A percentile compares a stretch with the other conserved stretches of the same genome.
These are phyloP conservation scores for Gasteruption jaculator DNA, from an alignment of 2,888 invertebrate species.

Conservation along the genomic window DNA sequence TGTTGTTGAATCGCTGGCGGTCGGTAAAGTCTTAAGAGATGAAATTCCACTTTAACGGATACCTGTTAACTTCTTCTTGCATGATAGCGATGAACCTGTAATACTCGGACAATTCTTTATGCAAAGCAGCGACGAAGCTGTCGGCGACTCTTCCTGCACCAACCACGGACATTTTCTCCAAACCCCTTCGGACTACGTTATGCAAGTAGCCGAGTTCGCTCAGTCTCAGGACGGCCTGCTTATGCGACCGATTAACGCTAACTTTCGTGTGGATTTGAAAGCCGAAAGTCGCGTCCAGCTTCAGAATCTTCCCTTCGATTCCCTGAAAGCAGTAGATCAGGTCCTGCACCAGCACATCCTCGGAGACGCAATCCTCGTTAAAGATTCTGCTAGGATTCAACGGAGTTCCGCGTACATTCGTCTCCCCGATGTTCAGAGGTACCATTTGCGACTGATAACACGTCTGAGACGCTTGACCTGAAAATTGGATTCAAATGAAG, in stretches of 20 bases:
- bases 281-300: constrained; percentile 62
- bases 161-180: constrained; percentile 64
- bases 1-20: too few species aligned
- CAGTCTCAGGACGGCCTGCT: constrained; percentile 67
- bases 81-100: constrained; percentile 83
- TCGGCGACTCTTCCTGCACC: constrained; percentile 74
- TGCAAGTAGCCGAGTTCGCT: constrained; percentile 85
- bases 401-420: constrained; percentile 26
- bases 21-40: too few species aligned
- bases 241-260: constrained; percentile 55
- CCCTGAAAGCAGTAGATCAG: constrained; percentile 85
- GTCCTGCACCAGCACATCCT: constrained; percentile 65
- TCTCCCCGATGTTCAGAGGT: constrained; percentile 32
- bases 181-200: constrained; percentile 74
- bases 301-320: constrained; percentile 73
- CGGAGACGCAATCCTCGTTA: constrained; percentile 48
- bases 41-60: too few species aligned
- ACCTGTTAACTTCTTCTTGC: constrained; percentile 72
- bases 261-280: constrained; percentile 60
- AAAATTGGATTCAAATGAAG: too few species aligned
- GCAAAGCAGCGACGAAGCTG: constrained; percentile 79
- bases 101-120: constrained; percentile 81
- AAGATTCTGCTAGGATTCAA: constrained; percentile 31
- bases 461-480: constrained; percentile 36
- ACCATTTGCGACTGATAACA: constrained; percentile 35